Evolutionary conservation across 2,888 invertebrate species (phyloP).

Genomic region (Tipula unca): DNA sequence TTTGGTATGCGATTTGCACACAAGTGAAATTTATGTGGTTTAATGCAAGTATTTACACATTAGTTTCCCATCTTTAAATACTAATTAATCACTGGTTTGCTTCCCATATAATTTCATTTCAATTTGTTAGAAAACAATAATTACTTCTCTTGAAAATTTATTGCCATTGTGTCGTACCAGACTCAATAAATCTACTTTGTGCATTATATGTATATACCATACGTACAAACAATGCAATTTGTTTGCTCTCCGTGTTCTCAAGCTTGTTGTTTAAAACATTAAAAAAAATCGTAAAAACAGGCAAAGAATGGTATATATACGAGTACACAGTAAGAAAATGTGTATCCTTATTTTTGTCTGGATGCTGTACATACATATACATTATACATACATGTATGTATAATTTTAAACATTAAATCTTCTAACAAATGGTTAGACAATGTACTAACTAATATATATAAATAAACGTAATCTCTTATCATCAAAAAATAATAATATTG

Average conservation of each 20-base stretch:
- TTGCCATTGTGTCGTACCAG: background rate
- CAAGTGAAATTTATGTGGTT: background rate
- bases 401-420: background rate
- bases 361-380: too few species aligned
- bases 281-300: background rate
- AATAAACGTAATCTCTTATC: background rate
- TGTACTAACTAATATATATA: too few species aligned
- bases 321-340: background rate
- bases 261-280: background rate
- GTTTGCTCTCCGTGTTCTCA: background rate
- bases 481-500: background rate
- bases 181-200: background rate
- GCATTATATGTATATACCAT: background rate
- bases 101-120: background rate
- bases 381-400: too few species aligned
- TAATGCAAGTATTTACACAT: background rate
- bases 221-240: background rate
- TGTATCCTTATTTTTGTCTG: background rate
- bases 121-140: background rate
- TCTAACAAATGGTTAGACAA: background rate
- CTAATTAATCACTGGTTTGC: background rate
- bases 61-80: background rate
- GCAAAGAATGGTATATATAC: background rate
- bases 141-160: background rate
- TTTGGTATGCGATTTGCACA: background rate